Conservation (phyloP, 2,797 vertebrate species). For the Takifugu rubripes region DNA sequence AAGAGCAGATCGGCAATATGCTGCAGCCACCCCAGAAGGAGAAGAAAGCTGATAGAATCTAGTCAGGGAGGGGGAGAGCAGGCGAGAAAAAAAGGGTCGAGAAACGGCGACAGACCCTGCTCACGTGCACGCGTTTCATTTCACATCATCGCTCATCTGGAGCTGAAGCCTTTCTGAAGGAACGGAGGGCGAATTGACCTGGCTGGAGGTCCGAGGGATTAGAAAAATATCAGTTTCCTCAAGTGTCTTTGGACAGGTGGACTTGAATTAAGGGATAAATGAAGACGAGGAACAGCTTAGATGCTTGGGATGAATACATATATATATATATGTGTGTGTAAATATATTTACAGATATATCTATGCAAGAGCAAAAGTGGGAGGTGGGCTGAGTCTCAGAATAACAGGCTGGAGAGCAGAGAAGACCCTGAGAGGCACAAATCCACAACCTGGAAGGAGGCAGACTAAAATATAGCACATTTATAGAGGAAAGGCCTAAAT, state of each 20-base stretch:
- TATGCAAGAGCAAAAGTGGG: slow-evolving; percentile 57
- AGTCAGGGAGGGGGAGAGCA: slow-evolving; percentile 1
- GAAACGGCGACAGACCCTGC: too few species aligned
- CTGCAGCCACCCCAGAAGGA: not conserved
- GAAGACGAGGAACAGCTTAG: slow-evolving; percentile 1
- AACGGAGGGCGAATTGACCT: too few species aligned
- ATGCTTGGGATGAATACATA: slow-evolving; percentile 23
- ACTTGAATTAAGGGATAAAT: not conserved
- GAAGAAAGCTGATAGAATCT: slow-evolving; percentile 15
- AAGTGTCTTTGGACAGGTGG: too few species aligned
- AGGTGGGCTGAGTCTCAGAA: slow-evolving; percentile 40
- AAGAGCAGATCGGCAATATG: not conserved
- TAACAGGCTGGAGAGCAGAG: slow-evolving; percentile 39
- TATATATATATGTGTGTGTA: slow-evolving; percentile 11
- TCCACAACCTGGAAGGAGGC: not conserved
- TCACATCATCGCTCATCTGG: too few species aligned
- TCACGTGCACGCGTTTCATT: too few species aligned
- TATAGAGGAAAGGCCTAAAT: slow-evolving; percentile 5
- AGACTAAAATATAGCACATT: not conserved
- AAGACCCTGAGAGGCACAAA: not conserved
- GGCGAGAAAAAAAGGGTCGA: too few species aligned
- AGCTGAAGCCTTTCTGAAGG: too few species aligned
- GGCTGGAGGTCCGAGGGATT: too few species aligned
- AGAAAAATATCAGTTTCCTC: too few species aligned
- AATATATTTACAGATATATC: slow-evolving; percentile 52